phyloP scores from a whole-genome alignment of 2,113 vertebrate species.

The Datnioides undecimradiatus region DNA sequence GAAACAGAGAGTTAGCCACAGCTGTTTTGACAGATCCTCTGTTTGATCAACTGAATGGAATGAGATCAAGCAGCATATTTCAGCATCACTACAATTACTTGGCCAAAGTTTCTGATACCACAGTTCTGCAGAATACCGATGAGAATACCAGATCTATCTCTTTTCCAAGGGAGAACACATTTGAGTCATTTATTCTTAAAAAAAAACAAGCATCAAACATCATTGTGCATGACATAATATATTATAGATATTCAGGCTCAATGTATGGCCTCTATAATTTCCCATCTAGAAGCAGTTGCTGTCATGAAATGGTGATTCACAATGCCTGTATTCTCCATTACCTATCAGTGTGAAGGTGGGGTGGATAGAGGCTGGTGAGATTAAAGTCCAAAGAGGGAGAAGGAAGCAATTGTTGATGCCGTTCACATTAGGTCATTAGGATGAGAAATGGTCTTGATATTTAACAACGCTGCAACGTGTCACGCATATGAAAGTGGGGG shows the following conservation, averaged over 20 bases:
- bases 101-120: constrained; percentile 35
- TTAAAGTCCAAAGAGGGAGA: constrained; percentile 69
- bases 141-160: neutral
- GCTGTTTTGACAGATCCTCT: constrained; percentile 52
- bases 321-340: constrained; percentile 53
- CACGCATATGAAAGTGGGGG: constrained; percentile 61
- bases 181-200: constrained; percentile 15
- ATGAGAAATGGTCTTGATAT: constrained; percentile 84
- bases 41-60: constrained; percentile 70
- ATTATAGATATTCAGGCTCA: constrained; percentile 40
- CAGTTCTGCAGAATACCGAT: constrained; percentile 56
- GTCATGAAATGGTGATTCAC: constrained; percentile 60
- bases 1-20: constrained; percentile 37
- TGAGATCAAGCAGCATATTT: constrained; percentile 76
- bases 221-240: constrained; percentile 30
- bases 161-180: neutral
- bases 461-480: constrained; percentile 76
- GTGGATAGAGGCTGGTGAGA: constrained; percentile 51
- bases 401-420: constrained; percentile 73
- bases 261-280: constrained; percentile 58
- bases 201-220: constrained; percentile 46
- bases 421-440: constrained; percentile 77
- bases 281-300: constrained; percentile 44
- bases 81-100: constrained; percentile 60
- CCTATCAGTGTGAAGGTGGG: constrained; percentile 27